Base-by-base conservation (phyloP, 2,888 invertebrate genomes). In the Hirtodrosophila duncani region DNA sequence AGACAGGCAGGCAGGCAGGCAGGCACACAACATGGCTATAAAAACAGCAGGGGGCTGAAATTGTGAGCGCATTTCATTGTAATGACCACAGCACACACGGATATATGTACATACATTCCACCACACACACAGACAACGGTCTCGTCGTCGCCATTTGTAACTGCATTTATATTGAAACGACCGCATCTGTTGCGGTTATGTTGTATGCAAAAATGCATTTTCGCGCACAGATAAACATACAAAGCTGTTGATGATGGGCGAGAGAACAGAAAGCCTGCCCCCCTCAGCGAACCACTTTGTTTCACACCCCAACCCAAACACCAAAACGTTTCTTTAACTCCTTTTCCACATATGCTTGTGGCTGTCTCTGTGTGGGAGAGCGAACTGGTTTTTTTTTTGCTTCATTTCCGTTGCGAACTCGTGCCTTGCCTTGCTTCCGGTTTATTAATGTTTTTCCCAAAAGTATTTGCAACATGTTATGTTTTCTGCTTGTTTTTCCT, bases 121-220 rank as follows among this genome's bases (percentile, higher is more conserved):
- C 17, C 7, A 33, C 18, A 31, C 20, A 31, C 7, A 3, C 9
- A 38, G 24, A 30, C 16, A 23, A 26, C 23, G 24, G 26, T 49
- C 33, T 44, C 48, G 48, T 24, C 14, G n/a, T 36, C 68, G 60
- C 67, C 79, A 81, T 81, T 81, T 67, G 75, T 71, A 81, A 81
- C 80, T 75, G 75, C 81, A 75, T 81, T 75, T 79, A 75, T 75
- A 75, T 75, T 75, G 72, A 81, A 80, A 74, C 74, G 72, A 77
- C 77, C 82, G 74, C 77, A 77, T 77, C 77, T 77, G 77, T 81
- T 77, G 77, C 82, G 77, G 77, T 81, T 77, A 65, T 81, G 80
- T 80, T 74, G 74, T 46, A 81, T 77, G 81, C 72, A 79, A 75
- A 81, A 77, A 77, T 81, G 75, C 78, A 75, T 75, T 81, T 75